A percentile compares a stretch with the other conserved stretches of the same genome.
These are phyloP conservation scores for Mohoua ochrocephala DNA, from an alignment of 2,113 vertebrate species.

Conservation along the genomic window DNA sequence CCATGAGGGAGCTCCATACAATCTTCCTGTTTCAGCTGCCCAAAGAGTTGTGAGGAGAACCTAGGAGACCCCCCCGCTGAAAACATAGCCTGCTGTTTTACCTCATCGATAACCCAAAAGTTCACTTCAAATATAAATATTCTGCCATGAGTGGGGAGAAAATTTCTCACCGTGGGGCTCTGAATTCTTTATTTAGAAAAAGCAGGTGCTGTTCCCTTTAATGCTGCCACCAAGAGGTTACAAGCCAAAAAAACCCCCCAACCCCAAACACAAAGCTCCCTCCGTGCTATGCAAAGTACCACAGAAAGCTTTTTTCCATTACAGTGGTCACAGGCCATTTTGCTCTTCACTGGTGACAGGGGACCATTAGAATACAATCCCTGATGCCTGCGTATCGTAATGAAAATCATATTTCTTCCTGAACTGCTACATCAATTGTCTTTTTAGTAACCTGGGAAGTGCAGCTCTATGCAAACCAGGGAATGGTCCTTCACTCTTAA, in stretches of 20 bases:
- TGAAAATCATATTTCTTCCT: slow-evolving; percentile 66
- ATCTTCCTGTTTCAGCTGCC: neutral
- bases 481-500: slow-evolving; percentile 58
- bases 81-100: neutral
- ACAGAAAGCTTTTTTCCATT: slow-evolving; percentile 38
- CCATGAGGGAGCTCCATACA: neutral
- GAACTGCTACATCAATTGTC: slow-evolving; percentile 58
- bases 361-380: slow-evolving; percentile 45
- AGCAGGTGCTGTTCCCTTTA: neutral
- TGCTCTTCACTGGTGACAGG: slow-evolving; percentile 35
- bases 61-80: neutral
- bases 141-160: neutral
- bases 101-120: neutral
- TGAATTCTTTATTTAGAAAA: neutral
- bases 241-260: neutral
- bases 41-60: neutral
- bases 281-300: neutral
- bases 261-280: neutral
- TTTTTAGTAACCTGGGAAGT: slow-evolving; percentile 64
- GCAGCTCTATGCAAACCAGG: slow-evolving; percentile 57
- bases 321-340: slow-evolving; percentile 51
- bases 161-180: neutral
- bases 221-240: neutral
- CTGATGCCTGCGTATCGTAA: slow-evolving; percentile 35
- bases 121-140: neutral